Evolutionary conservation across 2,113 vertebrate genomes (phyloP).

Genomic region (Blennius ocellaris): DNA sequence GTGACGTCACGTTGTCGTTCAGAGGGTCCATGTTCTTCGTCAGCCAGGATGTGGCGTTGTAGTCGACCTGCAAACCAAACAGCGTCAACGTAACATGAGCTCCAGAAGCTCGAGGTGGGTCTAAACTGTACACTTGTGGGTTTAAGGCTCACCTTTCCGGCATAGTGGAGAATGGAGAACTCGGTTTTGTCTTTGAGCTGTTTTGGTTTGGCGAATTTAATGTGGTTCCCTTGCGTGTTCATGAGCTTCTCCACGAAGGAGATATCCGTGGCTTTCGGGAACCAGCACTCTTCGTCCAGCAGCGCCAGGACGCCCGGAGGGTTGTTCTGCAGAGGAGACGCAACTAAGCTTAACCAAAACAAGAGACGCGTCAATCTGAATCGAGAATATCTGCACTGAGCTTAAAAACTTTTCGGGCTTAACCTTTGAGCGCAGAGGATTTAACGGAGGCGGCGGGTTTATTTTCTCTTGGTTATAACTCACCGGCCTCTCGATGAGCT

Average conservation of each 20-base stretch:
- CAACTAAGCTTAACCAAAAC: background rate
- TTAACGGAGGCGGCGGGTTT: background rate
- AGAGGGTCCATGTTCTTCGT: slow-evolving; percentile 99
- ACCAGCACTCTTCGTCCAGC: slow-evolving; percentile 98
- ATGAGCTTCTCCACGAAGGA: slow-evolving; percentile 95
- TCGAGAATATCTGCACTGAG: background rate
- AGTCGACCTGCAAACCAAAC: slow-evolving; percentile 88
- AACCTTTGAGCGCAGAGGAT: background rate
- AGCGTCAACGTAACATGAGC: background rate
- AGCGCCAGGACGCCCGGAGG: slow-evolving; percentile 94
- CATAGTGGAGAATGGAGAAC: slow-evolving; percentile 94
- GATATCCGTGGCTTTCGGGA: slow-evolving; percentile 95
- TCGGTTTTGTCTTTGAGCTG: slow-evolving; percentile 96
- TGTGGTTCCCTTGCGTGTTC: slow-evolving; percentile 90
- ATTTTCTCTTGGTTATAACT: slow-evolving; percentile 8
- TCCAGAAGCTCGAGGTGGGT: too few relatives aligned
- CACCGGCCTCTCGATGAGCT: slow-evolving; percentile 92
- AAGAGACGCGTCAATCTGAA: background rate
- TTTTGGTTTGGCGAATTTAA: slow-evolving; percentile 95
- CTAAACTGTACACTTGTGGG: background rate
- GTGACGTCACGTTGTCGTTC: slow-evolving; percentile 92
- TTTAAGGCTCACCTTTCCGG: slow-evolving; percentile 87
- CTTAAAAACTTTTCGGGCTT: background rate
- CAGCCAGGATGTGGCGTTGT: slow-evolving; percentile 92
- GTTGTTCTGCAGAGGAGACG: slow-evolving; percentile 87